A percentile compares a stretch with the other conserved stretches of the same genome.
phyloP scores from a whole-genome alignment of 2,888 invertebrate species.

The Iselma pallidipennis region DNA sequence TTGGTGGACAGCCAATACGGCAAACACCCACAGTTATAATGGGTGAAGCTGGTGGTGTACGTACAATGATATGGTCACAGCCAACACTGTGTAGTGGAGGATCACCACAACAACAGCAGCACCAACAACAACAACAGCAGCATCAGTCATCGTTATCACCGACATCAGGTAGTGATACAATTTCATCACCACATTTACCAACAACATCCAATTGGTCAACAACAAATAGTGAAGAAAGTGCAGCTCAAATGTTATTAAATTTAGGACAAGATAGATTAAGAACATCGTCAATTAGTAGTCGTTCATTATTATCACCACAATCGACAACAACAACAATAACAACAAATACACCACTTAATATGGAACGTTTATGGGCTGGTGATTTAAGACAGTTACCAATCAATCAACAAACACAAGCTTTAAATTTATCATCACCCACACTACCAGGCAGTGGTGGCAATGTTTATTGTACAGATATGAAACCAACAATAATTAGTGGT shows the following conservation, averaged over 20 bases:
- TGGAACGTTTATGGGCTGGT: slow-evolving; percentile 91
- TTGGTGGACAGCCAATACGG: slow-evolving; percentile 56
- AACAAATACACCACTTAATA: slow-evolving; percentile 72
- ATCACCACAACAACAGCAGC: slow-evolving; percentile 46
- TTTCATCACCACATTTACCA: not conserved
- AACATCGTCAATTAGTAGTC: slow-evolving; percentile 31
- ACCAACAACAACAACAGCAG: slow-evolving; percentile 38
- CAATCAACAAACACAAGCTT: slow-evolving; percentile 73
- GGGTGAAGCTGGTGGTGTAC: slow-evolving; percentile 89
- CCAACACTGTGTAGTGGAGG: no score
- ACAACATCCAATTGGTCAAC: slow-evolving; percentile 40
- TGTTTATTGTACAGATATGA: not conserved
- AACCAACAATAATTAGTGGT: slow-evolving; percentile 45
- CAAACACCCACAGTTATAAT: slow-evolving; percentile 86
- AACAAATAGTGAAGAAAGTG: slow-evolving; percentile 58
- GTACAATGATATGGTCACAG: slow-evolving; percentile 72
- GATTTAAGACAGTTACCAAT: slow-evolving; percentile 83
- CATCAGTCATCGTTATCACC: no score
- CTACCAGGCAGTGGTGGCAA: slow-evolving; percentile 34
- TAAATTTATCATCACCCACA: slow-evolving; percentile 69
- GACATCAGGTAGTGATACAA: slow-evolving; percentile 40
- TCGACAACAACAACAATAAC: slow-evolving; percentile 36
- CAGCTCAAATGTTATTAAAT: slow-evolving; percentile 73
- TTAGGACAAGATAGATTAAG: slow-evolving; percentile 65
- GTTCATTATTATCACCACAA: slow-evolving; percentile 30